phyloP scores from a whole-genome alignment of 2,888 invertebrate genomes.

The Meliscaeva auricollis region DNA sequence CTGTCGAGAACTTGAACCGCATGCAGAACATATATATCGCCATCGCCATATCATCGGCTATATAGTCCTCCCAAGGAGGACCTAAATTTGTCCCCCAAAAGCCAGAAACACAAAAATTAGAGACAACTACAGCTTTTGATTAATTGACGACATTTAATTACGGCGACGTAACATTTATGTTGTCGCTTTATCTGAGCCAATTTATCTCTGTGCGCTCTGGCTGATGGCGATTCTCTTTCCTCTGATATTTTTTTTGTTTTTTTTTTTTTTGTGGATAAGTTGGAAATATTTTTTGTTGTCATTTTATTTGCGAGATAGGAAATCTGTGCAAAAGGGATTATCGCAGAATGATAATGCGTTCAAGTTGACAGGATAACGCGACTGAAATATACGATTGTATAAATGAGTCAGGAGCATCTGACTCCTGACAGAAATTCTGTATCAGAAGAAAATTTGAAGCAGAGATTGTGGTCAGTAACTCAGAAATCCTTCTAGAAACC shows the following conservation, averaged over 20 bases:
- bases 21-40: too few relatives aligned
- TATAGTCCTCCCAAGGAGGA: slow-evolving; percentile 44
- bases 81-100: slow-evolving; percentile 70
- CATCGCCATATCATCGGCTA: neutral
- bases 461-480: too few relatives aligned
- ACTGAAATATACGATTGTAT: slow-evolving; percentile 44
- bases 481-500: too few relatives aligned
- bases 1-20: neutral
- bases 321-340: slow-evolving; percentile 66
- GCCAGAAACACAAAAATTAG: slow-evolving; percentile 71
- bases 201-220: slow-evolving; percentile 54
- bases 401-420: slow-evolving; percentile 38
- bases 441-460: too few relatives aligned
- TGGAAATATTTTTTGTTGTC: slow-evolving; percentile 37
- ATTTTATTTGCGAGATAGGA: slow-evolving; percentile 55
- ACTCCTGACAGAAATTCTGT: neutral
- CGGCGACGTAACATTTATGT: slow-evolving; percentile 80
- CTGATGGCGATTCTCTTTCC: slow-evolving; percentile 56
- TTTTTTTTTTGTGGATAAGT: neutral
- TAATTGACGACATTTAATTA: slow-evolving; percentile 84
- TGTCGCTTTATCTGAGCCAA: slow-evolving; percentile 77
- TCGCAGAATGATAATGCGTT: slow-evolving; percentile 57
- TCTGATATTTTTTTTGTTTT: slow-evolving; percentile 11
- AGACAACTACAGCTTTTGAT: slow-evolving; percentile 81
- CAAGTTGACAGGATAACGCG: slow-evolving; percentile 57